Base-by-base conservation (phyloP, 2,113 vertebrate species). In the Piprites chloris region DNA sequence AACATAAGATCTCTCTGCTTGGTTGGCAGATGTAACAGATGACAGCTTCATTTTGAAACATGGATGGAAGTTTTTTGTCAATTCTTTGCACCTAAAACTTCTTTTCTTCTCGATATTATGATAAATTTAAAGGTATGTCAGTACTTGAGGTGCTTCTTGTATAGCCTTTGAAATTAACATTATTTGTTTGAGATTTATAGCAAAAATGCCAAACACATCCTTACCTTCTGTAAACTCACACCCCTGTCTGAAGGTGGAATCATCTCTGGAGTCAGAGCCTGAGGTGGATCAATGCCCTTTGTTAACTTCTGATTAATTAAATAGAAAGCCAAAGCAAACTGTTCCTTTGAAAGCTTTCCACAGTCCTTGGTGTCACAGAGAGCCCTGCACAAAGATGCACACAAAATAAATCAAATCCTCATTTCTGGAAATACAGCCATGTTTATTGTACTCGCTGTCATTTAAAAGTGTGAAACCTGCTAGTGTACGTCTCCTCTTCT, bases 251-350 rank as follows among this genome's bases (percentile, higher is more conserved):
- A 98, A 32, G 99, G 99, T 91, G 99, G 99, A 80, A 99, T 98
- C 99, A 99, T 99, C 71, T 99, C 99, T 24, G 98, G 97, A 86
- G 98, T 97, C 78, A 99, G 98, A 82, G 85, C 97, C 84, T 99
- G 99, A 75, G 99, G 99, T 80, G 99, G 99, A 73, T 99, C 99
- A 78, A 98, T 95, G 80, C 99, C 99, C 96, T 99, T 99, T 28
- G 97, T 97, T 94, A 99, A 95, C 96, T 99, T 99, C 96, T 99
- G 99, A 97, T 99, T 99, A 97, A 99, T 99, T 90, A 99, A 98
- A 97, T 99, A 97, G 86, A 99, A 99, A 28, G 99, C 99, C 98
- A 99, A 97, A 20, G 99, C 99, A 98, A 99, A 99, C 95, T 99
- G 99, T 55, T 99, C 99, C 94, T 99, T 98, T 93, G 98, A 99